Evolutionary conservation across 2,888 invertebrate species (phyloP).

Genomic region (Tuberolachnus salignus): DNA sequence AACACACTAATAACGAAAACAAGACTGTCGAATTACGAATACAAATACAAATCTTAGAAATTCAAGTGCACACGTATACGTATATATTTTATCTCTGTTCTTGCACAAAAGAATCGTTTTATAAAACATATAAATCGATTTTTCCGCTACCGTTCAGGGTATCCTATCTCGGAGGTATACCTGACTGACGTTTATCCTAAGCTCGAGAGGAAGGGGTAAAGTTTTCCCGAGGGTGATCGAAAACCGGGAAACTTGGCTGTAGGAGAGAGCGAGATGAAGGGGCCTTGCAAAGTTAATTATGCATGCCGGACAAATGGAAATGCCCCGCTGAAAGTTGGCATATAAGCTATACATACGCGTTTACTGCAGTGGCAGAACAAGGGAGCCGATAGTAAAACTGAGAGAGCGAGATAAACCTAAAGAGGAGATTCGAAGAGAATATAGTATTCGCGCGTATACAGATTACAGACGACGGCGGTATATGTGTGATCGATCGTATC

Average conservation of each 20-base stretch:
- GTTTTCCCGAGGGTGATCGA: constrained; percentile 49
- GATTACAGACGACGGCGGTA: constrained; percentile 24
- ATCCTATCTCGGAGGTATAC: background rate
- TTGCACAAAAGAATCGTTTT: constrained; percentile 1
- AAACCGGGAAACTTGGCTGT: constrained; percentile 32
- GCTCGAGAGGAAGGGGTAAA: constrained; percentile 14
- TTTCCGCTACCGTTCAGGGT: background rate
- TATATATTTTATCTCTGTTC: background rate
- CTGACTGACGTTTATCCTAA: constrained; percentile 35
- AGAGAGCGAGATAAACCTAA: constrained; percentile 28
- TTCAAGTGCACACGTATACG: background rate
- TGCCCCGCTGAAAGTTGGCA: constrained; percentile 35
- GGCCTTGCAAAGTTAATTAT: constrained; percentile 41
- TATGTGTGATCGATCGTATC: constrained; percentile 31
- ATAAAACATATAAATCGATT: constrained; percentile 8
- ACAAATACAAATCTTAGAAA: background rate
- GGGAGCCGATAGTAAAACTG: constrained; percentile 7
- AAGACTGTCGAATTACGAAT: background rate
- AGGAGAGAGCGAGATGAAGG: background rate
- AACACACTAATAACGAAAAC: background rate
- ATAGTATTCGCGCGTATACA: constrained; percentile 1
- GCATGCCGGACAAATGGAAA: constrained; percentile 54
- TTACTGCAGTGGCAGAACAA: constrained; percentile 9
- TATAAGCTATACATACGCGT: constrained; percentile 39
- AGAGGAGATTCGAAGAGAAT: background rate